Percentiles rank a stretch among this genome's conserved stretches.
phyloP scores from a whole-genome alignment of 2,888 invertebrate species.

The Embidobia sp. region DNA sequence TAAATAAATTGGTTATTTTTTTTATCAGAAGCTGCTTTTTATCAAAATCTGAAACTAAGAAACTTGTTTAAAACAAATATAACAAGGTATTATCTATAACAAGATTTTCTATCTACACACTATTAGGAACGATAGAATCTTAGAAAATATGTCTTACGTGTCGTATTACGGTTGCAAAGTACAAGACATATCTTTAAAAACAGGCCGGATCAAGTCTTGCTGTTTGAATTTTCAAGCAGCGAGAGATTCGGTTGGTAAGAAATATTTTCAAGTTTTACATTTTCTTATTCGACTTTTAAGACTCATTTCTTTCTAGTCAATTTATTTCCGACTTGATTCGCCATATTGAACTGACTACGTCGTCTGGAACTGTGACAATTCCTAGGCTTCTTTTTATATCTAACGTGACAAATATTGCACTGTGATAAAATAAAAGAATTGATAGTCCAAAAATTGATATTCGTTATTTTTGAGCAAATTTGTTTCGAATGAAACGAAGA shows the following conservation, averaged over 20 bases:
- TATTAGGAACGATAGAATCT: conserved; percentile 11
- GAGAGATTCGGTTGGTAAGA: conserved; percentile 4
- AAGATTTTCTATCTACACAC: background rate
- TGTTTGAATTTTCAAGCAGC: conserved; percentile 21
- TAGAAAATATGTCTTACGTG: conserved; percentile 17
- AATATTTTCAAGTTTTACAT: background rate
- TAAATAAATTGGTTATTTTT: too few species aligned
- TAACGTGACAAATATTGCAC: too few species aligned
- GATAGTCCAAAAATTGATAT: too few species aligned
- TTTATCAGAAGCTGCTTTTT: too few species aligned
- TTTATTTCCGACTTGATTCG: too few species aligned
- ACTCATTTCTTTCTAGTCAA: too few species aligned
- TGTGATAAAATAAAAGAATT: too few species aligned
- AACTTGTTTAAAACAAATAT: background rate
- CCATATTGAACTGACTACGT: too few species aligned
- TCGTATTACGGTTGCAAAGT: conserved; percentile 6
- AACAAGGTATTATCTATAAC: background rate
- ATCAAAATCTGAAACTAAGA: background rate
- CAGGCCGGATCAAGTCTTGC: conserved; percentile 10
- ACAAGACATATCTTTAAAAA: conserved; percentile 14
- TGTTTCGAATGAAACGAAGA: too few species aligned
- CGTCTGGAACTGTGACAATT: too few species aligned
- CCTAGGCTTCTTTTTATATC: too few species aligned
- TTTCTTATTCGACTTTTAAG: background rate
- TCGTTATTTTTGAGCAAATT: too few species aligned